Conservation (phyloP, 2,888 invertebrate species). For the Trachelus iudaicus region DNA sequence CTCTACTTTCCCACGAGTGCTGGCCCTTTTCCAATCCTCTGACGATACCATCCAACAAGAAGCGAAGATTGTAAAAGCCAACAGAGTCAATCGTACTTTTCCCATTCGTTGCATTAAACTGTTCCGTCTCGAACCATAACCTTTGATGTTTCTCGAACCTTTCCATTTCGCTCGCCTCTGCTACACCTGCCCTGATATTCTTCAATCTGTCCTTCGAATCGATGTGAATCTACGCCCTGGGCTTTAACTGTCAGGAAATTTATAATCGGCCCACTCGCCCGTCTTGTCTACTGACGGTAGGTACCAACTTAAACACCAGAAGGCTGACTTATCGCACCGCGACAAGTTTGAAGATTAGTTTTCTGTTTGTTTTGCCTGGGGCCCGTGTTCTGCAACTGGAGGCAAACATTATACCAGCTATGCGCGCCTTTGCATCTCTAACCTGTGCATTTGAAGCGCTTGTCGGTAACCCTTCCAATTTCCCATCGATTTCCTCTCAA, state of each 20-base stretch:
- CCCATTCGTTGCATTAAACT: background rate
- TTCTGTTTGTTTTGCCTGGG: slow-evolving; percentile 19
- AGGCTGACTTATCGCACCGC: slow-evolving; percentile 25
- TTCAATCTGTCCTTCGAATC: background rate
- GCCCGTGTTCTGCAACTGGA: background rate
- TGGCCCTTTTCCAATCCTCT: background rate
- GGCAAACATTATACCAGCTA: background rate
- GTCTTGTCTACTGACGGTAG: background rate
- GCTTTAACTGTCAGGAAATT: background rate
- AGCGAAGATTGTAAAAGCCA: background rate
- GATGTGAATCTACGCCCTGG: background rate
- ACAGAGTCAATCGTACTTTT: background rate
- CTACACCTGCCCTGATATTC: too few relatives aligned
- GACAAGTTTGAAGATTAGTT: slow-evolving; percentile 31
- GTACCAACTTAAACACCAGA: slow-evolving; percentile 23
- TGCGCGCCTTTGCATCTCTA: background rate
- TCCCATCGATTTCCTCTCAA: background rate
- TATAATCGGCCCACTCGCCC: background rate
- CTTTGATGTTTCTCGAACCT: background rate
- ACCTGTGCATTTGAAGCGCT: background rate
- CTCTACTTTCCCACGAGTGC: background rate
- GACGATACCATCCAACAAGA: background rate
- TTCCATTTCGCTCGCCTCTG: background rate
- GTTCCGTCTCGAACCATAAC: background rate
- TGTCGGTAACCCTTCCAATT: background rate